A percentile compares a stretch with the other conserved stretches of the same genome.
Evolutionary conservation across 1,140 invertebrate species (phyloP).

Genomic region (Heliconius hewitsoni): DNA sequence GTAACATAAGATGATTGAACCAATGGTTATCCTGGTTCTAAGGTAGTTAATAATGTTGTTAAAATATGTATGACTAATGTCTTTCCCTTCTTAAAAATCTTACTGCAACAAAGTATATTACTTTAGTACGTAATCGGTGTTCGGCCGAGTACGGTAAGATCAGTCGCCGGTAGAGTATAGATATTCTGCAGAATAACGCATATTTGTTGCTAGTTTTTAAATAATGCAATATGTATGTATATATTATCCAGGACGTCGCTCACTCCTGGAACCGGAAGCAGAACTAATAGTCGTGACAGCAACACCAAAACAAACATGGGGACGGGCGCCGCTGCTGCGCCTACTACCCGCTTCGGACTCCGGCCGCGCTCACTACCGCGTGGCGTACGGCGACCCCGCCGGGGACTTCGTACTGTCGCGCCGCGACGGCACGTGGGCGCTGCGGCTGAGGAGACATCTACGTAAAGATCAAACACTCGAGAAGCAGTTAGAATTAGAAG

Average conservation of each 20-base stretch:
- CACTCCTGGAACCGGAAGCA: slow-evolving; percentile 62
- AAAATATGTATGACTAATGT: too few relatives aligned
- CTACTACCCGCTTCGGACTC: slow-evolving; percentile 58
- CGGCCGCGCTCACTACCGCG: slow-evolving; percentile 60
- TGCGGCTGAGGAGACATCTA: slow-evolving; percentile 57
- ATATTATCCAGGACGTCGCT: slow-evolving; percentile 59
- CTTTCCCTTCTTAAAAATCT: too few relatives aligned
- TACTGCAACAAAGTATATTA: too few relatives aligned
- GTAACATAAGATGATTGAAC: too few relatives aligned
- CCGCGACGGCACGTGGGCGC: slow-evolving; percentile 66
- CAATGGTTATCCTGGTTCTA: too few relatives aligned
- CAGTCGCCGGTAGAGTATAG: too few relatives aligned
- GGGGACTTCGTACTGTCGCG: slow-evolving; percentile 61
- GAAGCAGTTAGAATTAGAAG: slow-evolving; percentile 68
- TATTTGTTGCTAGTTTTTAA: neutral
- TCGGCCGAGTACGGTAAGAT: too few relatives aligned
- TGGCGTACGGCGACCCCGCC: slow-evolving; percentile 62
- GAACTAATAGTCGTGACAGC: slow-evolving; percentile 63
- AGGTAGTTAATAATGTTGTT: too few relatives aligned
- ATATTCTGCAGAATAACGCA: too few relatives aligned
- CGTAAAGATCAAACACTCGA: slow-evolving; percentile 49
- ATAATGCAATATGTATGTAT: neutral
- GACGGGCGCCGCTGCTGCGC: slow-evolving; percentile 61
- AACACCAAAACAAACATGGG: slow-evolving; percentile 65
- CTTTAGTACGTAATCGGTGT: too few relatives aligned